Conservation (phyloP, 2,113 vertebrate genomes). For the Amblyopsis rosae region DNA sequence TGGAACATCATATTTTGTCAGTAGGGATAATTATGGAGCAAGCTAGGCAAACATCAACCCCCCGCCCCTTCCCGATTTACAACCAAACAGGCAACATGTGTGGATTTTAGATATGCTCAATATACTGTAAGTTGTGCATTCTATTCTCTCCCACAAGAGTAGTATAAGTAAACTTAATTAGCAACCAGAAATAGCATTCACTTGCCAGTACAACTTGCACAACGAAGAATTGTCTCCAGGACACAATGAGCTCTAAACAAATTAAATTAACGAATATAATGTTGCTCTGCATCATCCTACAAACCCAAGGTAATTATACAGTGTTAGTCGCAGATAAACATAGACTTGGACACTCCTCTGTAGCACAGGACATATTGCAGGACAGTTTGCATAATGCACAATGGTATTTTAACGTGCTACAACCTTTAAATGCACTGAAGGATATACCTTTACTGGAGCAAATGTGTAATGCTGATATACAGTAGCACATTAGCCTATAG, state of each 20-base stretch:
- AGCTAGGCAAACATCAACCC: too few relatives aligned
- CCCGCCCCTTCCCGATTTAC: not conserved
- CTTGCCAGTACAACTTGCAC: not conserved
- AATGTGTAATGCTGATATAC: not conserved
- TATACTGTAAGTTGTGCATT: constrained; percentile 31
- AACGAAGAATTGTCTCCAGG: not conserved
- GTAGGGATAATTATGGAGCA: too few relatives aligned
- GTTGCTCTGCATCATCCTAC: constrained; percentile 34
- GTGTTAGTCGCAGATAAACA: constrained; percentile 40
- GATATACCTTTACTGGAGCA: too few relatives aligned
- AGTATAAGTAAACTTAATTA: constrained; percentile 17
- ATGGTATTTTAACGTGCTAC: constrained; percentile 49
- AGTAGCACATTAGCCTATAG: too few relatives aligned
- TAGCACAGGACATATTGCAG: constrained; percentile 21
- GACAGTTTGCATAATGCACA: constrained; percentile 35
- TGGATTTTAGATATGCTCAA: constrained; percentile 20
- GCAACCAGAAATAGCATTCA: not conserved
- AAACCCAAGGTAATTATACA: constrained; percentile 37
- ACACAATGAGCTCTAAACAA: constrained; percentile 36
- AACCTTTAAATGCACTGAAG: constrained; percentile 26
- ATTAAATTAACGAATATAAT: constrained; percentile 33
- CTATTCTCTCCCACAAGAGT: constrained; percentile 11
- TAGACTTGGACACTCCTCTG: constrained; percentile 10
- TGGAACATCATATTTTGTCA: not conserved
- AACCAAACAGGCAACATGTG: constrained; percentile 12